Percentiles rank a stretch among this genome's conserved stretches.
Conservation (phyloP, 2,888 invertebrate genomes). For the Cryptophagus acutangulus region DNA sequence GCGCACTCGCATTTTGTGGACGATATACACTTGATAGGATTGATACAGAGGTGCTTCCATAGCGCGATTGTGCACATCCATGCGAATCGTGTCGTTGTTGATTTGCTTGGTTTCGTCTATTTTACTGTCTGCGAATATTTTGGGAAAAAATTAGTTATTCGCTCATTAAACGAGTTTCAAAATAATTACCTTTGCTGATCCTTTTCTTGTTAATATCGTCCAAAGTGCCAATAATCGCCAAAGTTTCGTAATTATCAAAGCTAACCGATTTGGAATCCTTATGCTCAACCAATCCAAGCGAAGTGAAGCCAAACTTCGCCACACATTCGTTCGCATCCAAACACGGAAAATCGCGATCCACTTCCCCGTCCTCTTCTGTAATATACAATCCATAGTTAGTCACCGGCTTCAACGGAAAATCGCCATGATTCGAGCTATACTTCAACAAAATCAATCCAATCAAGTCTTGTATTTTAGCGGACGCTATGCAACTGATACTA, state of each 20-base stretch:
- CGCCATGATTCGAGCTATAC: constrained; percentile 65
- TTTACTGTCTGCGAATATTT: constrained; percentile 18
- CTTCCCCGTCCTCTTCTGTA: constrained; percentile 94
- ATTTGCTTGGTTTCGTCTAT: constrained; percentile 45
- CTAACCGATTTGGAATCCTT: constrained; percentile 49
- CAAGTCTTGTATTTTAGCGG: constrained; percentile 83
- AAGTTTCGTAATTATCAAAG: constrained; percentile 31
- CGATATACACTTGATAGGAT: constrained; percentile 70
- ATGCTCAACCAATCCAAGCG: constrained; percentile 81
- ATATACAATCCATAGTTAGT: constrained; percentile 83
- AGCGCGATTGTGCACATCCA: constrained; percentile 69
- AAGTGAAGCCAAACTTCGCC: constrained; percentile 87
- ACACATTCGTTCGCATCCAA: constrained; percentile 84
- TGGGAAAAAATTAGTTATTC: too few relatives aligned
- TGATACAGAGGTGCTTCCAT: constrained; percentile 86
- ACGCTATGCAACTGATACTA: constrained; percentile 72
- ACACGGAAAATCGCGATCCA: constrained; percentile 88
- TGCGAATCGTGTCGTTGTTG: constrained; percentile 55
- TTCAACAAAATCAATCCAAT: constrained; percentile 91
- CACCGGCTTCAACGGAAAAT: constrained; percentile 58
- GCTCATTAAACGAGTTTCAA: too few relatives aligned
- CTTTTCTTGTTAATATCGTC: not conserved
- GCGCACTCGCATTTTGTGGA: constrained; percentile 76
- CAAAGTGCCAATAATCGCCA: constrained; percentile 6
- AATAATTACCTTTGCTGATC: constrained; percentile 4